A percentile compares a stretch with the other conserved stretches of the same genome.
Evolutionary conservation across 2,797 vertebrate genomes (phyloP).

Genomic region (Bovichtus diacanthus): DNA sequence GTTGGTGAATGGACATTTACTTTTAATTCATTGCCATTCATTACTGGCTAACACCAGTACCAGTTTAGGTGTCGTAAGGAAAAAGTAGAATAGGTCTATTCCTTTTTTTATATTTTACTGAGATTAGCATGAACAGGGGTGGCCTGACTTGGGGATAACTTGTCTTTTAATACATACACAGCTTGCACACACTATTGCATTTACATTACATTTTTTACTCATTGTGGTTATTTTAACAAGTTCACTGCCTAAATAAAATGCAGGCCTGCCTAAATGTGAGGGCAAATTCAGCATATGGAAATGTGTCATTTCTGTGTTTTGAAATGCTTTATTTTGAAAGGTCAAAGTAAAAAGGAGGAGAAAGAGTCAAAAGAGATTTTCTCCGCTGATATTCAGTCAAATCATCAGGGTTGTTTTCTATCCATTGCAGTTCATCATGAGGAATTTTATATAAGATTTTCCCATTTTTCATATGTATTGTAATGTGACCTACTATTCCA

Average conservation of each 20-base stretch:
- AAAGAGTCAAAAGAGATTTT: neutral
- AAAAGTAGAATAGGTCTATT: no score
- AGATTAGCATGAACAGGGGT: neutral
- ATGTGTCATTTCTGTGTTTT: neutral
- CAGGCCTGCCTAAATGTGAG: neutral
- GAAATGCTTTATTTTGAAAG: constrained; percentile 3
- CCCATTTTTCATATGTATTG: constrained; percentile 1
- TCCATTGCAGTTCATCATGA: neutral
- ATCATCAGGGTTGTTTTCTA: neutral
- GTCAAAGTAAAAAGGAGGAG: neutral
- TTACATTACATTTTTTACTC: neutral
- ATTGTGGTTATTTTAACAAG: constrained; percentile 6
- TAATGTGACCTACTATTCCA: constrained; percentile 18
- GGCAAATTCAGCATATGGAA: neutral
- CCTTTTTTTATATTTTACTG: neutral
- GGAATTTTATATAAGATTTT: neutral
- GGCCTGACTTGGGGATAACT: neutral
- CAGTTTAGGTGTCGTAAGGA: neutral
- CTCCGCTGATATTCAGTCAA: neutral
- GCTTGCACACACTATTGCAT: neutral
- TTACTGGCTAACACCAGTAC: neutral
- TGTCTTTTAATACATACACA: neutral
- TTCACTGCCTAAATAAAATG: neutral
- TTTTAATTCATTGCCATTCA: no score
- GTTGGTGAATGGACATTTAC: neutral